phyloP scores from a whole-genome alignment of 2,797 vertebrate species.

The Pantherophis alleghaniensis region DNA sequence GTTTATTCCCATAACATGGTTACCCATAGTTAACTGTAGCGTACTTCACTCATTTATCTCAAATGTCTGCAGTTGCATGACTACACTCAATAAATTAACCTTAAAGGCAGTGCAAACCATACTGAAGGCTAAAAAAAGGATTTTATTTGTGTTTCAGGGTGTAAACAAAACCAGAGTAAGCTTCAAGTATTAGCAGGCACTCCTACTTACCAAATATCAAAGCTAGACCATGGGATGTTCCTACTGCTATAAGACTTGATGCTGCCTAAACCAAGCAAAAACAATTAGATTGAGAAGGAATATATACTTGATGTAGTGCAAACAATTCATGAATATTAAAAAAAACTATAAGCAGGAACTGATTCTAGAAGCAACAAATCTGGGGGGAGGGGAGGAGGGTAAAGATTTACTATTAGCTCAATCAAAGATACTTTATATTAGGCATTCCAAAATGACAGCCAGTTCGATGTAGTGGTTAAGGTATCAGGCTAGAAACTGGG shows the following conservation, averaged over 20 bases:
- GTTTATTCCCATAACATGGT: neutral
- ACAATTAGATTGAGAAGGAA: slow-evolving; percentile 24
- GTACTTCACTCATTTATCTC: neutral
- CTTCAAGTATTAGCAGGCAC: slow-evolving; percentile 26
- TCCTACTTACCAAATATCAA: slow-evolving; percentile 90
- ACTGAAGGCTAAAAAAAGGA: neutral
- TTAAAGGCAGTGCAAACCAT: neutral
- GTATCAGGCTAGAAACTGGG: neutral
- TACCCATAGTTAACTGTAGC: neutral
- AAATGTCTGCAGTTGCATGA: neutral
- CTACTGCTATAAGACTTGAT: slow-evolving; percentile 91
- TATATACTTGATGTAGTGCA: neutral
- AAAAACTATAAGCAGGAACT: neutral
- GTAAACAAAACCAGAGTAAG: neutral
- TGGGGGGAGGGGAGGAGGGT: no score
- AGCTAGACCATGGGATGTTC: slow-evolving; percentile 93
- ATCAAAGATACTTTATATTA: neutral
- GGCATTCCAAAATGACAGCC: neutral
- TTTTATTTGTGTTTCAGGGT: neutral
- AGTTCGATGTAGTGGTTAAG: neutral
- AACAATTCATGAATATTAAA: neutral
- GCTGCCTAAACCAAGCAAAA: slow-evolving; percentile 79
- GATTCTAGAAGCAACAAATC: neutral
- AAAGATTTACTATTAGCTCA: neutral
- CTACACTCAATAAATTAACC: neutral